A percentile compares a stretch with the other conserved stretches of the same genome.
Evolutionary conservation across 2,888 invertebrate genomes (phyloP).

Genomic region (Eueremaeus valkanovi): DNA sequence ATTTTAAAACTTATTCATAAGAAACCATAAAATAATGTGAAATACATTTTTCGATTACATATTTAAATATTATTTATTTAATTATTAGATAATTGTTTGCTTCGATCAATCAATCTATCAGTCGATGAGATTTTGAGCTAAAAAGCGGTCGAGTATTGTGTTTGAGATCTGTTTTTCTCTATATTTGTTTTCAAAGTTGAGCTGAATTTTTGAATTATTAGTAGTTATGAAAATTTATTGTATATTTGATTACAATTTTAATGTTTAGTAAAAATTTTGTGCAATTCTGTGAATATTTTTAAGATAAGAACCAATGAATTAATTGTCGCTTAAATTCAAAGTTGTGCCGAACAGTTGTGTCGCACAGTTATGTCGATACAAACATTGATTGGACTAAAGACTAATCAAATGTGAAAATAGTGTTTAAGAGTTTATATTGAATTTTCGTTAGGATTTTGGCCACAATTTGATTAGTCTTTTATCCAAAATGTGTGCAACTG

Average conservation of each 20-base stretch:
- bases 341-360: background rate
- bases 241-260: background rate
- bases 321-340: background rate
- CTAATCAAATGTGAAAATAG: background rate
- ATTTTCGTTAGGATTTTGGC: background rate
- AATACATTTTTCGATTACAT: background rate
- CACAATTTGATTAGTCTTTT: background rate
- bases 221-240: background rate
- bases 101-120: background rate
- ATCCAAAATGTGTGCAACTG: background rate
- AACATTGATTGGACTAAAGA: background rate
- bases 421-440: background rate
- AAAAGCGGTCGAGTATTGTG: background rate
- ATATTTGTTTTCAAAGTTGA: background rate
- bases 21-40: background rate
- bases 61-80: background rate
- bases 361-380: background rate
- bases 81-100: background rate
- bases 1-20: background rate
- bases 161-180: background rate
- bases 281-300: constrained; percentile 9
- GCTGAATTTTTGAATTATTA: background rate
- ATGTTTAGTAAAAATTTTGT: constrained; percentile 16
- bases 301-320: background rate
- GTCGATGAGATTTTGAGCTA: background rate